Base-by-base conservation (phyloP, 2,888 invertebrate genomes). In the Agrochola litura region DNA sequence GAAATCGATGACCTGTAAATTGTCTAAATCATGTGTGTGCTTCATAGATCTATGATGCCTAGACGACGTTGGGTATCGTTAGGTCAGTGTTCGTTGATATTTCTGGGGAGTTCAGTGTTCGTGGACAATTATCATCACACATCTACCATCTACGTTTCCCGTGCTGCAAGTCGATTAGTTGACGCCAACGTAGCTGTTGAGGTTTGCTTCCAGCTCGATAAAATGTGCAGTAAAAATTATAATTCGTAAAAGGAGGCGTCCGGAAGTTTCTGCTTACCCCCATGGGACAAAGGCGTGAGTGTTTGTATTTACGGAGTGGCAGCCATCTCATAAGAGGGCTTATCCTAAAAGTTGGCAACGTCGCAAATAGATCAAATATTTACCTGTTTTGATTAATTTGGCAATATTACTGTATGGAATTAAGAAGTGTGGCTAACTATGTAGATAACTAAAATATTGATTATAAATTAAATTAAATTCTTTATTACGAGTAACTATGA, bases 1-100 rank as follows among this genome's bases (percentile, higher is more conserved):
- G 66, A 69, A 77, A 58, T 68, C 10, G 58, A 81, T 86, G 61
- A 60, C 30, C 73, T 74, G 43, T 73, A 75, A 71, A 65, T 65
- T 58, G 37, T 64, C 8, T 64, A 52, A 63, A 58, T 71, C 54
- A 52, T 78, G 68, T 54, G n/a, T 30, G 43, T 58, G 37, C 10
- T 43, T 25, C 58, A 58, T 37, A 58, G 16, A n/a, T 37, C 6
- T 37, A 37, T 4, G 67, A n/a, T 52, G n/a, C 16, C 41, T 41
- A 37, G 9, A 43, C 10, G n/a, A 19, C 9, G 52, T 58, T 30
- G 25, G 22, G 10, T 9, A 19, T 63, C n/a, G 6, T n/a, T 25
- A 49, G 56, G 37, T 10, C 43, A 81, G 76, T 30, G 37, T 56
- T 46, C 37, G 9, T 64, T 41, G n/a, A 41, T 63, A 56, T 63